A percentile compares a stretch with the other conserved stretches of the same genome.
These are phyloP conservation scores for Gasteruption jaculator DNA, from an alignment of 2,888 invertebrate genomes.

Conservation along the genomic window DNA sequence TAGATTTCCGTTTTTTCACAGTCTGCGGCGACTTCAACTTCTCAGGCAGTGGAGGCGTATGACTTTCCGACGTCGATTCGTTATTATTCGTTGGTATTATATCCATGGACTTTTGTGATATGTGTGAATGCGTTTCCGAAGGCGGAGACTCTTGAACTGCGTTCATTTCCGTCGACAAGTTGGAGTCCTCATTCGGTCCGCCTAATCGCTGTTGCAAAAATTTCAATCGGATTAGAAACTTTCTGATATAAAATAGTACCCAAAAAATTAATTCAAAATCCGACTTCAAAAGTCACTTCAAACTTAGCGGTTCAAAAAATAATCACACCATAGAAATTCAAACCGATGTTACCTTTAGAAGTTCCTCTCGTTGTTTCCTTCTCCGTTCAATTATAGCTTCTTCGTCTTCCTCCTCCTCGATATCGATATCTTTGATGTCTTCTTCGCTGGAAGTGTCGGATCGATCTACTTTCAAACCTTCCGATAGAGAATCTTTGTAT, in stretches of 20 bases:
- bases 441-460: conserved; percentile 69
- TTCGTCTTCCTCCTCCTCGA: conserved; percentile 87
- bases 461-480: conserved; percentile 66
- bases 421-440: conserved; percentile 66
- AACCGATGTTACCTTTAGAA: conserved; percentile 67
- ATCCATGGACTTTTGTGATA: conserved; percentile 38
- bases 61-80: conserved; percentile 43
- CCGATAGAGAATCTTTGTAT: conserved; percentile 70
- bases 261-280: conserved; percentile 2
- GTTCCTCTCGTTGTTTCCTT: conserved; percentile 81
- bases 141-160: conserved; percentile 30
- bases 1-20: conserved; percentile 37
- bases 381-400: conserved; percentile 88
- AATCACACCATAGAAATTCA: neutral
- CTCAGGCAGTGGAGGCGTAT: conserved; percentile 45
- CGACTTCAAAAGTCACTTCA: neutral
- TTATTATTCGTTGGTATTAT: conserved; percentile 43
- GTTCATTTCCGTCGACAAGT: conserved; percentile 41
- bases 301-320: neutral
- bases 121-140: conserved; percentile 30
- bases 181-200: conserved; percentile 59
- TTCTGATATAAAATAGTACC: neutral
- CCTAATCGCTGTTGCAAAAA: conserved; percentile 53
- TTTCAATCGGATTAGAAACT: neutral
- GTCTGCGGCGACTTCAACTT: conserved; percentile 37